phyloP scores from a whole-genome alignment of 2,797 vertebrate genomes.

The Dipus sagitta region DNA sequence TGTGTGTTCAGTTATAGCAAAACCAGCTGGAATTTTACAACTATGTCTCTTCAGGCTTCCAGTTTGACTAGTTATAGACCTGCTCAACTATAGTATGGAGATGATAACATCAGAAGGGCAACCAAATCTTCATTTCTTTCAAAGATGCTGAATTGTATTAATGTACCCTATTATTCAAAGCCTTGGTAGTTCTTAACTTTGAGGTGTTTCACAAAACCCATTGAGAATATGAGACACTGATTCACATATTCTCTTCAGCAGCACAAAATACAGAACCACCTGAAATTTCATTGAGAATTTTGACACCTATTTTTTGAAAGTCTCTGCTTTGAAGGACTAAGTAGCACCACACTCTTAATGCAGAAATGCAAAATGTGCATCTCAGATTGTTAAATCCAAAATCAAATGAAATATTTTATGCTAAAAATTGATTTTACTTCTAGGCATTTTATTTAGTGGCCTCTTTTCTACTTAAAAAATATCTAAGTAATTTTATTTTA shows the following conservation, averaged over 20 bases:
- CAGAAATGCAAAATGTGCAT: slow-evolving; percentile 34
- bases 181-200: slow-evolving; percentile 15
- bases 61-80: slow-evolving; percentile 61
- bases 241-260: slow-evolving; percentile 43
- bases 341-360: slow-evolving; percentile 6
- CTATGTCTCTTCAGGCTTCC: slow-evolving; percentile 46
- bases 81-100: slow-evolving; percentile 53
- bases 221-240: slow-evolving; percentile 25
- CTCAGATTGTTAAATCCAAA: slow-evolving; percentile 31
- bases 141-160: background rate
- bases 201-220: slow-evolving; percentile 22
- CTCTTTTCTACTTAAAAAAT: slow-evolving; percentile 13
- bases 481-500: slow-evolving; percentile 55
- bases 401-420: slow-evolving; percentile 37
- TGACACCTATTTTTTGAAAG: slow-evolving; percentile 19
- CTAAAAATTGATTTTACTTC: slow-evolving; percentile 51
- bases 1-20: background rate
- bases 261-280: slow-evolving; percentile 49
- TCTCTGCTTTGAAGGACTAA: slow-evolving; percentile 11
- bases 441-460: slow-evolving; percentile 44
- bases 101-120: slow-evolving; percentile 7
- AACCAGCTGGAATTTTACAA: slow-evolving; percentile 61
- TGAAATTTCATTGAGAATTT: slow-evolving; percentile 16
- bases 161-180: background rate
- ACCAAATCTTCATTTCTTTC: slow-evolving; percentile 49